Percentiles rank a stretch among this genome's conserved stretches.
Evolutionary conservation across 2,797 vertebrate genomes (phyloP).

Genomic region (Todus mexicanus): DNA sequence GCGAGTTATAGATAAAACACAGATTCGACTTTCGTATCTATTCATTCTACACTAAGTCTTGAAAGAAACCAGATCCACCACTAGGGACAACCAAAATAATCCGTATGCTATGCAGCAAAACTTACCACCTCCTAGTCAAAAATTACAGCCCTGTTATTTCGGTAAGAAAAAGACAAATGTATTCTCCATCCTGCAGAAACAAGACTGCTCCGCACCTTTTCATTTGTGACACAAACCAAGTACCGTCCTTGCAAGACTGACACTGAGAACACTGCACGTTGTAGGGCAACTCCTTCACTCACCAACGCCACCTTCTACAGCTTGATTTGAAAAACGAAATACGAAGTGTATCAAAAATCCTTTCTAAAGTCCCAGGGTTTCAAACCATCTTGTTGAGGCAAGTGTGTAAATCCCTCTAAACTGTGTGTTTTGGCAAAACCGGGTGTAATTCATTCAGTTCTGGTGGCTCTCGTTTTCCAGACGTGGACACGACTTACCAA

Average conservation of each 20-base stretch:
- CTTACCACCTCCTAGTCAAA: neutral
- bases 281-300: neutral
- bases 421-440: rapidly evolving
- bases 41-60: neutral
- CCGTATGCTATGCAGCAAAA: neutral
- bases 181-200: neutral
- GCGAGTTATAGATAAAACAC: neutral
- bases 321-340: neutral
- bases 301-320: neutral
- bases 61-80: neutral
- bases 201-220: neutral
- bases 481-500: conserved; percentile 77
- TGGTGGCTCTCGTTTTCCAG: neutral
- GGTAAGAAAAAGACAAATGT: neutral
- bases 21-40: neutral
- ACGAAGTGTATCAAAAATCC: neutral
- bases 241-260: neutral
- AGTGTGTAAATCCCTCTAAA: rapidly evolving
- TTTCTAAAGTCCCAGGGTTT: neutral
- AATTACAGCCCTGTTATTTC: neutral
- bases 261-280: neutral
- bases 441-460: too few species aligned
- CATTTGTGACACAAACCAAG: neutral
- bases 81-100: neutral
- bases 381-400: neutral